Evolutionary conservation across 92 coral and sea anemone species (phyloP), one percentile per base, ranked within the genome.

Genomic region (Porites divaricata): DNA sequence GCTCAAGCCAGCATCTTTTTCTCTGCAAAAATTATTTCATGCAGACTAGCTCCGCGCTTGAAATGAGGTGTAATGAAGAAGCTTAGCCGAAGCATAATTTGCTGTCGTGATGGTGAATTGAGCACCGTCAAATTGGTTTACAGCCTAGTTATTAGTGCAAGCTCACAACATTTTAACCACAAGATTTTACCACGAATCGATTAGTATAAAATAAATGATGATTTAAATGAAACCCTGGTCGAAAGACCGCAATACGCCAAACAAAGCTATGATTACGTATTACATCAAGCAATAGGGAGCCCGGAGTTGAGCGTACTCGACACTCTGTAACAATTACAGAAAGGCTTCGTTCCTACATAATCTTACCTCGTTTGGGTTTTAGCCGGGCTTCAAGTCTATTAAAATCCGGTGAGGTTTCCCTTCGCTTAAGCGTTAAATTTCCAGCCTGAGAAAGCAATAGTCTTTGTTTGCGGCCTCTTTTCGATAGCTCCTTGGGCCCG

Each of bases 391-490:
- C 98, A 53, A 81, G 81, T 61, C 89, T 80, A 67, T 78, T 86
- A 48, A 94, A 87, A 75, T 92, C 98, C 7, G 98, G 98, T 15
- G 98, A 94, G 19, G 98, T 94, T 65, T 94, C 98, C 63, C 98
- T 87, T 75, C 98, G 87, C 79, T 94, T 94, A 41, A 94, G 78
- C 56, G 93, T 73, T 23, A 94, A 68, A 61, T 86, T 91, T 53
- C 95, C 98, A 41, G 90, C 92, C 83, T 94, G 98, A 54, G 98
- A 92, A 48, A 92, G 91, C 63, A 92, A 93, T 19, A 94, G 92
- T 81, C 98, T 85, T 80, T 88, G 93, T 85, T 94, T 94, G 70
- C 98, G 95, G 78, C 95, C 87, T 69, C 89, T 90, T 80, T 91
- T 93, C 23, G 97, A 81, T 24, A 93, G 88, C 65, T 93, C 97